These are phyloP conservation scores for Procavia capensis DNA, from an alignment of 2,113 vertebrate genomes.

Conservation along the genomic window DNA sequence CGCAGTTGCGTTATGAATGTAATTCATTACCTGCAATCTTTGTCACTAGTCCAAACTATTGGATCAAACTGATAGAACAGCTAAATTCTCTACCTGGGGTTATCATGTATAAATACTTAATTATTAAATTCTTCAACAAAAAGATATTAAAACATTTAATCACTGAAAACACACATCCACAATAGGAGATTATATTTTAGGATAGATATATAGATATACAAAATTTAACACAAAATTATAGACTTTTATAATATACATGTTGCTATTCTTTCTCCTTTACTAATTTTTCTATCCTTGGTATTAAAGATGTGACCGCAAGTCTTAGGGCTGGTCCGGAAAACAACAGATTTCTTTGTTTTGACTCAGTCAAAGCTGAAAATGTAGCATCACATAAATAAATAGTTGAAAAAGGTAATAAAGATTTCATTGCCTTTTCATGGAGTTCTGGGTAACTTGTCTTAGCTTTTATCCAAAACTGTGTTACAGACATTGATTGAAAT, in stretches of 20 bases:
- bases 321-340: slow-evolving; percentile 65
- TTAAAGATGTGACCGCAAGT: slow-evolving; percentile 80
- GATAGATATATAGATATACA: slow-evolving; percentile 60
- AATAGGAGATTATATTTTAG: slow-evolving; percentile 75
- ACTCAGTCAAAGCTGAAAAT: slow-evolving; percentile 76
- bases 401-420: slow-evolving; percentile 75
- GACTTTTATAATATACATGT: slow-evolving; percentile 33
- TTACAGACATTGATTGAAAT: slow-evolving; percentile 76
- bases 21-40: background rate
- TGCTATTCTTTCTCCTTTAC: slow-evolving; percentile 75
- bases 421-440: slow-evolving; percentile 75
- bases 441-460: slow-evolving; percentile 75
- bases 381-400: slow-evolving; percentile 75
- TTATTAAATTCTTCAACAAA: slow-evolving; percentile 65
- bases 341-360: slow-evolving; percentile 71
- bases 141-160: slow-evolving; percentile 76
- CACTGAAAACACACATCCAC: slow-evolving; percentile 67
- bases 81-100: background rate
- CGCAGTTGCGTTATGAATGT: background rate
- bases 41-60: slow-evolving; percentile 15
- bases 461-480: slow-evolving; percentile 78
- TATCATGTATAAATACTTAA: slow-evolving; percentile 41
- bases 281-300: slow-evolving; percentile 80
- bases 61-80: background rate
- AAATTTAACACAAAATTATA: slow-evolving; percentile 75